Percentiles rank a stretch among this genome's conserved stretches.
Evolutionary conservation across 1,140 invertebrate genomes (phyloP).

Genomic region (Cylas formicarius): DNA sequence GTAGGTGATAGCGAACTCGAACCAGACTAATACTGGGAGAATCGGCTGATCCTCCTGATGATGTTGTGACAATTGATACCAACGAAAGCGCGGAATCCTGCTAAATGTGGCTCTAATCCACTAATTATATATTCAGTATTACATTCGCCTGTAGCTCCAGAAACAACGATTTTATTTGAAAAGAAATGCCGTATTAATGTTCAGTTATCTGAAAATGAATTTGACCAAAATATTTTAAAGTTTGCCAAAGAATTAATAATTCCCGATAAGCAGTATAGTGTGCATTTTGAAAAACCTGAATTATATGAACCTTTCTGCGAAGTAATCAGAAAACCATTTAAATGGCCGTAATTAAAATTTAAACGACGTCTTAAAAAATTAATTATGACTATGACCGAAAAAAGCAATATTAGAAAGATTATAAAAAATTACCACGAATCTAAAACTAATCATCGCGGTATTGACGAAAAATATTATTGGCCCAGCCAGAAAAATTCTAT

Average conservation of each 20-base stretch:
- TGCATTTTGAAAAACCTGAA: slow-evolving; percentile 17
- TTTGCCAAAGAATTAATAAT: slow-evolving; percentile 10
- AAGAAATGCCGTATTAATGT: too few species aligned
- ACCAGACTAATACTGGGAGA: too few species aligned
- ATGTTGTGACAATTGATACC: too few species aligned
- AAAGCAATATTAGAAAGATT: slow-evolving; percentile 10
- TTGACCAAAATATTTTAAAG: too few species aligned
- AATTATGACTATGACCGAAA: slow-evolving; percentile 9
- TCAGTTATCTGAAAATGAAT: too few species aligned
- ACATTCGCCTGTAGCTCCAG: too few species aligned
- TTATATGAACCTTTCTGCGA: slow-evolving; percentile 10
- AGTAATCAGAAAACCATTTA: slow-evolving; percentile 10
- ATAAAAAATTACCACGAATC: slow-evolving; percentile 15
- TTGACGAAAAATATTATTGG: slow-evolving; percentile 14
- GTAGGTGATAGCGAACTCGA: too few species aligned
- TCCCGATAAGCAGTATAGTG: slow-evolving; percentile 8
- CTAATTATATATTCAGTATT: too few species aligned
- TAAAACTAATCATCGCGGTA: slow-evolving; percentile 5
- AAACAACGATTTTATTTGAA: too few species aligned
- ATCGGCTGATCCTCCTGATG: too few species aligned
- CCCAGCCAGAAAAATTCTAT: slow-evolving; percentile 11
- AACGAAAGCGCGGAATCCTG: too few species aligned
- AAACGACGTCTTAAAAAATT: slow-evolving; percentile 4
- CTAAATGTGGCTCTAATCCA: too few species aligned
- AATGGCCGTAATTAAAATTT: slow-evolving; percentile 6